Percentiles rank a stretch among this genome's conserved stretches.
Evolutionary conservation across 2,113 vertebrate genomes (phyloP).

Genomic region (Empidonax alnorum): DNA sequence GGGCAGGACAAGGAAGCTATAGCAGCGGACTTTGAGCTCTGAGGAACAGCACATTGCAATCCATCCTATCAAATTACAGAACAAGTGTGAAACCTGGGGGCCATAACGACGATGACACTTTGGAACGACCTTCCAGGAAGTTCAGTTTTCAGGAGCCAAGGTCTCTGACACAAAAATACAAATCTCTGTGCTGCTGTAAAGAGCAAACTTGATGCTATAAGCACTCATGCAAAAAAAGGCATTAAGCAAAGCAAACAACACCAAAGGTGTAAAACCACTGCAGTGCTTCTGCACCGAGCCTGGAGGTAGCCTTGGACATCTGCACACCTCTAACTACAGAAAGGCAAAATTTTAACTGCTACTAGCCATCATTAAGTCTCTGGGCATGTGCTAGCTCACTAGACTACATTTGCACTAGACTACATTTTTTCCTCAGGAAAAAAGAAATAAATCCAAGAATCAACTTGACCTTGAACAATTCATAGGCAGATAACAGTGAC

Average conservation of each 20-base stretch:
- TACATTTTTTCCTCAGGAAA: background rate
- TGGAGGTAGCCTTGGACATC: background rate
- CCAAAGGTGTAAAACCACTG: background rate
- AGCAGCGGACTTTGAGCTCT: background rate
- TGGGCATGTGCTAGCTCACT: background rate
- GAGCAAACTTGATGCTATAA: background rate
- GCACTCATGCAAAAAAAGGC: background rate
- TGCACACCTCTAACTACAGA: background rate
- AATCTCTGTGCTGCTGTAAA: background rate
- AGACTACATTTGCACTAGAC: background rate
- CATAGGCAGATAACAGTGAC: constrained; percentile 9
- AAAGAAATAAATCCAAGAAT: background rate
- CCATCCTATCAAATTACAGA: background rate
- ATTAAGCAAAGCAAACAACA: background rate
- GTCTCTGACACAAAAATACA: background rate
- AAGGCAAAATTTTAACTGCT: background rate
- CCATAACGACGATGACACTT: background rate
- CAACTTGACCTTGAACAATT: constrained; percentile 31
- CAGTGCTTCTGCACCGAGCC: background rate
- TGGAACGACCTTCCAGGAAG: background rate
- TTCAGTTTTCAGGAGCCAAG: background rate
- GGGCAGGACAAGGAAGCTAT: background rate
- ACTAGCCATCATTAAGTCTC: background rate
- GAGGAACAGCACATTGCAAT: background rate
- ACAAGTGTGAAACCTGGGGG: constrained; percentile 27